A percentile compares a stretch with the other conserved stretches of the same genome.
Evolutionary conservation across 2,888 invertebrate species (phyloP).

Genomic region (Octonoba sinensis): DNA sequence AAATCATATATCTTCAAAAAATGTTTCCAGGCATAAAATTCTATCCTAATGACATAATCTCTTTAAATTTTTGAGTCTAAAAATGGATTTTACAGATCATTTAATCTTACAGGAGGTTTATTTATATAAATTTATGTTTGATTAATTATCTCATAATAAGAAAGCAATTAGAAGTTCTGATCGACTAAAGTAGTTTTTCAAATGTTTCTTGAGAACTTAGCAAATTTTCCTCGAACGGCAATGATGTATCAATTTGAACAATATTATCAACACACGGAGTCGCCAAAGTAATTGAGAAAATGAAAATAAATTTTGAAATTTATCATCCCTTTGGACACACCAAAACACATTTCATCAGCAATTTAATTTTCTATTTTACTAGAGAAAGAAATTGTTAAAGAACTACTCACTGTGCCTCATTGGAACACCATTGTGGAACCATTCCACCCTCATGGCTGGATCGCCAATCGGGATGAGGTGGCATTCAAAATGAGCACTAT

Average conservation of each 20-base stretch:
- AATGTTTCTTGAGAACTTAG: too few relatives aligned
- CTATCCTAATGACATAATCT: too few relatives aligned
- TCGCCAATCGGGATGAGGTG: constrained; percentile 94
- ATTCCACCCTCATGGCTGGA: constrained; percentile 91
- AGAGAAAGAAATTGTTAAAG: background rate
- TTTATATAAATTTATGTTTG: too few relatives aligned
- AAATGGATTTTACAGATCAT: too few relatives aligned
- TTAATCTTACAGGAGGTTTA: too few relatives aligned
- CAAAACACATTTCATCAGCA: background rate
- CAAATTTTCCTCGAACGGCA: too few relatives aligned
- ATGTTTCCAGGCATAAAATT: background rate
- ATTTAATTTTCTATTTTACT: background rate
- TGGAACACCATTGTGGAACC: constrained; percentile 93
- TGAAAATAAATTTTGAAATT: background rate
- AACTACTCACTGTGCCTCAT: constrained; percentile 68
- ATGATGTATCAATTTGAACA: background rate
- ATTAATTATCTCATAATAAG: too few relatives aligned
- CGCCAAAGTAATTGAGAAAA: background rate
- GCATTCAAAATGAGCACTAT: constrained; percentile 94
- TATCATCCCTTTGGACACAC: background rate
- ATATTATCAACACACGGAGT: background rate
- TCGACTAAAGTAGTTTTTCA: too few relatives aligned
- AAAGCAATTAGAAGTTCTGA: too few relatives aligned
- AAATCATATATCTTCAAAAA: too few relatives aligned
- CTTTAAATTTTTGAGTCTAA: too few relatives aligned